Evolutionary conservation across 2,797 vertebrate genomes (phyloP).

Genomic region (Nannoperca australis): DNA sequence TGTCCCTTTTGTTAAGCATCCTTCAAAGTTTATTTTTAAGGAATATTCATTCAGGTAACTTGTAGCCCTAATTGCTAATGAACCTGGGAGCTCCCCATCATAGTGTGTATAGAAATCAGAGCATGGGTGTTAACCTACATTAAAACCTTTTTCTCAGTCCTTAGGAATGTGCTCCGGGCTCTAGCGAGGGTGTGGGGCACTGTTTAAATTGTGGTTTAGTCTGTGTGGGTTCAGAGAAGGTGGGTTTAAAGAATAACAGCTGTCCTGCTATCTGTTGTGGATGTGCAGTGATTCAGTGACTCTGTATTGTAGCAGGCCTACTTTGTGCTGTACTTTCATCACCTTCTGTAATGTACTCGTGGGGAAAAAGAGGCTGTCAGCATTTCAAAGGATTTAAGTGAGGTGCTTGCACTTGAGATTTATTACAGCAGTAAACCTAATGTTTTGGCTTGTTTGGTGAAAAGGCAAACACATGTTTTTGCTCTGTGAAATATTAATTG

Average conservation of each 20-base stretch:
- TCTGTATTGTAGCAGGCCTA: slow-evolving; percentile 43
- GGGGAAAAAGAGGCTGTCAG: slow-evolving; percentile 28
- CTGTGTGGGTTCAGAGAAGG: slow-evolving; percentile 62
- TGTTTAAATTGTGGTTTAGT: slow-evolving; percentile 86
- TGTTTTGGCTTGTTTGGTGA: not conserved
- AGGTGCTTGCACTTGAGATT: slow-evolving; percentile 5
- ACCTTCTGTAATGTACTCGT: slow-evolving; percentile 13
- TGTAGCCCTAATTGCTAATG: slow-evolving; percentile 14
- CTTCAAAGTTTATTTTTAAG: not conserved
- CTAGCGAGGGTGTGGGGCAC: slow-evolving; percentile 82
- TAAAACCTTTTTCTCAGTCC: slow-evolving; percentile 77
- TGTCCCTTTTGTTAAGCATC: not conserved
- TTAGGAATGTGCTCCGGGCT: slow-evolving; percentile 83
- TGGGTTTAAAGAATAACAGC: slow-evolving; percentile 70
- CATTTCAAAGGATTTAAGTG: slow-evolving; percentile 35
- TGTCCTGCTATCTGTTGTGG: slow-evolving; percentile 59
- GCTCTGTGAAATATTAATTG: not conserved
- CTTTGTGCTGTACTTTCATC: slow-evolving; percentile 44
- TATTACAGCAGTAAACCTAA: not conserved
- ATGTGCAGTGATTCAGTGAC: slow-evolving; percentile 78
- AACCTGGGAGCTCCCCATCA: slow-evolving; percentile 19
- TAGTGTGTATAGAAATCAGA: slow-evolving; percentile 30
- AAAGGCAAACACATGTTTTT: not conserved
- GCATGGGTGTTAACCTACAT: slow-evolving; percentile 44
- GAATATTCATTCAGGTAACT: not conserved